Evolutionary conservation across 2,797 vertebrate species (phyloP), one percentile per base, ranked within the genome.

Genomic region (Pitangus sulphuratus): DNA sequence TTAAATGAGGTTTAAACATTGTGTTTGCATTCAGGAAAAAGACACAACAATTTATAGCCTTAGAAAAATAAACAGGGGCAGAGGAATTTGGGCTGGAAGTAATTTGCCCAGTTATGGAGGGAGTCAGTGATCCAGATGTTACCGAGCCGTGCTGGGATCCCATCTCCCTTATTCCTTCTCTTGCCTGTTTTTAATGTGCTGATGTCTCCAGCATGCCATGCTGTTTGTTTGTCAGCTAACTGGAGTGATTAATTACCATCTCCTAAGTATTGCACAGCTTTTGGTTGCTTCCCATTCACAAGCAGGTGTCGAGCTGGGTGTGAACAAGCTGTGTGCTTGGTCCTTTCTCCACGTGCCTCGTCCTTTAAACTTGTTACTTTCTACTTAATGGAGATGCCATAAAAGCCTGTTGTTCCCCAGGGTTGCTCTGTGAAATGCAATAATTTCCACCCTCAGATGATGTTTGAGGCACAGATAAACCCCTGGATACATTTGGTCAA

Each of bases 401-500:
- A 12, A 26, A 50, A 56, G 8, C 12, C 31, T 37, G 35, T 13
- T 47, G 21, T 19, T 71, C 16, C 25, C 10, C 18, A 40, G 61
- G 53, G 11, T 66, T 53, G 11, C 53, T 39, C 12, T 7, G 31
- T 30, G 57, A 47, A 51, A 45, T 24, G 6, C 1, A 51, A n/a
- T 14, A 18, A 35, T 64, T 50, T 40, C 18, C 42, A 24, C 31
- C 22, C 15, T 37, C 57, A 24, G 8, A 3, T 39, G n/a, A 4
- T 26, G 44, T 40, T 69, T 17, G 80, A 5, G 20, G n/a, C 70
- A 11, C 21, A 28, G 35, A 47, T 16, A 9, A 65, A 40, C 6
- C 2, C 26, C 0, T 1, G 24, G 56, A 20, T 42, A 8, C 26
- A 13, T 48, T 70, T 19, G 57, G 35, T 17, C 17, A 9, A 9